These are phyloP conservation scores for Athalia circularis DNA, from an alignment of 2,888 invertebrate species.

Conservation along the genomic window DNA sequence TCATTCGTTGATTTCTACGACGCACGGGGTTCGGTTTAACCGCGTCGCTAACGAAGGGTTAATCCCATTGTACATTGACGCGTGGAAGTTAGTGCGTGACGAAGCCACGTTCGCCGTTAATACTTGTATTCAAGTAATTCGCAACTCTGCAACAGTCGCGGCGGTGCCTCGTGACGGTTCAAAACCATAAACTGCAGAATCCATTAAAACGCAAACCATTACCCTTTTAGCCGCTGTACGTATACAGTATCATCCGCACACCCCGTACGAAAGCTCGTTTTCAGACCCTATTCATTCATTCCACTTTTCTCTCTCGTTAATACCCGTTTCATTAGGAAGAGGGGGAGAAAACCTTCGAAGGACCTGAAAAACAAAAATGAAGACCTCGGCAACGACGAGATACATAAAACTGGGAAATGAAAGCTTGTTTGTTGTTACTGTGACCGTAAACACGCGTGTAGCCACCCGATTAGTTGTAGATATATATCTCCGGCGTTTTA, in stretches of 20 bases:
- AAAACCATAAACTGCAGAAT: too few relatives aligned
- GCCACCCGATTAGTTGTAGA: neutral
- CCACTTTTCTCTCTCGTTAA: too few relatives aligned
- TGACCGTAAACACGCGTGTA: neutral
- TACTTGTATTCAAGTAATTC: neutral
- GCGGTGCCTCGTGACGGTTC: too few relatives aligned
- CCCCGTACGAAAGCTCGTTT: too few relatives aligned
- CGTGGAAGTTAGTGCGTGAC: slow-evolving; percentile 38
- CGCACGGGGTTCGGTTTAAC: slow-evolving; percentile 35
- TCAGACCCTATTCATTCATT: too few relatives aligned
- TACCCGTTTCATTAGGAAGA: too few relatives aligned
- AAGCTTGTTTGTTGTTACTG: neutral
- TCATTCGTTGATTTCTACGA: neutral
- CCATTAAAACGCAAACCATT: too few relatives aligned
- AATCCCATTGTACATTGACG: slow-evolving; percentile 43
- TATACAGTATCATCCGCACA: too few relatives aligned
- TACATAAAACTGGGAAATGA: slow-evolving; percentile 1
- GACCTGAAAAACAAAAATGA: neutral
- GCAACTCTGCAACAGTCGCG: too few relatives aligned
- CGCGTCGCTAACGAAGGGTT: slow-evolving; percentile 43
- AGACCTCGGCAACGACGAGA: neutral
- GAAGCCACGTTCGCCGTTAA: slow-evolving; percentile 35
- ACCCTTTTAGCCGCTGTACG: too few relatives aligned
- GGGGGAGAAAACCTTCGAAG: neutral
- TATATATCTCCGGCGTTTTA: neutral